These are phyloP conservation scores for Trachymyrmex cornetzi DNA, from an alignment of 1,140 invertebrate genomes.

Conservation along the genomic window DNA sequence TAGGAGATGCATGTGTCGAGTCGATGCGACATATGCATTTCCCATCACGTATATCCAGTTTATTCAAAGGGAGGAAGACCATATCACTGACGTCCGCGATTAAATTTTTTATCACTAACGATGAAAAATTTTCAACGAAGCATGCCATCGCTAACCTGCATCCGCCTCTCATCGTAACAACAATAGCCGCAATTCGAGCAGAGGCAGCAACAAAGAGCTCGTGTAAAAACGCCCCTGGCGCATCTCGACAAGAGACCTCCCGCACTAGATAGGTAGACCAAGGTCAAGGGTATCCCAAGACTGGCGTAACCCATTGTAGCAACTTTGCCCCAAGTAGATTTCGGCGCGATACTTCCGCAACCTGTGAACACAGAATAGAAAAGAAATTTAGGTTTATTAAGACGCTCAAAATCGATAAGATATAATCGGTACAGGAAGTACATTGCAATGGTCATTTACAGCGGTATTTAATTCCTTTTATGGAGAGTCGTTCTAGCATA, in stretches of 20 bases:
- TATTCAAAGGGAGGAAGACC: conserved; percentile 9
- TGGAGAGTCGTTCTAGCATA: background rate
- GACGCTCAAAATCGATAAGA: background rate
- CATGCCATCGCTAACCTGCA: conserved; percentile 86
- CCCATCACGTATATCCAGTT: conserved; percentile 32
- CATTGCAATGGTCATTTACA: background rate
- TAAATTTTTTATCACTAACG: conserved; percentile 22
- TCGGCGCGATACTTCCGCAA: conserved; percentile 95
- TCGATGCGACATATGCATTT: conserved; percentile 32
- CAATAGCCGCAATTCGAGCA: conserved; percentile 95
- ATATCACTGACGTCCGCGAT: background rate
- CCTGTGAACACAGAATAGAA: conserved; percentile 88
- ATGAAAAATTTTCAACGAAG: background rate
- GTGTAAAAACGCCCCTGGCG: conserved; percentile 95
- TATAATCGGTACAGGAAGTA: background rate
- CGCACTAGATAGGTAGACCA: conserved; percentile 95
- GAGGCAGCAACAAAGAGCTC: conserved; percentile 93
- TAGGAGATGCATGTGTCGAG: conserved; percentile 51
- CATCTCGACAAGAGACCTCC: conserved; percentile 94
- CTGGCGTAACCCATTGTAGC: conserved; percentile 96
- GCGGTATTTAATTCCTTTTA: background rate
- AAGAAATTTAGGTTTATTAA: background rate
- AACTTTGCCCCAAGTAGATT: conserved; percentile 93
- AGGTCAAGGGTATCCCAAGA: conserved; percentile 96
- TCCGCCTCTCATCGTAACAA: conserved; percentile 93